Percentiles rank a stretch among this genome's conserved stretches.
phyloP scores from a whole-genome alignment of 1,140 invertebrate species.

The Drosophila baimaii region DNA sequence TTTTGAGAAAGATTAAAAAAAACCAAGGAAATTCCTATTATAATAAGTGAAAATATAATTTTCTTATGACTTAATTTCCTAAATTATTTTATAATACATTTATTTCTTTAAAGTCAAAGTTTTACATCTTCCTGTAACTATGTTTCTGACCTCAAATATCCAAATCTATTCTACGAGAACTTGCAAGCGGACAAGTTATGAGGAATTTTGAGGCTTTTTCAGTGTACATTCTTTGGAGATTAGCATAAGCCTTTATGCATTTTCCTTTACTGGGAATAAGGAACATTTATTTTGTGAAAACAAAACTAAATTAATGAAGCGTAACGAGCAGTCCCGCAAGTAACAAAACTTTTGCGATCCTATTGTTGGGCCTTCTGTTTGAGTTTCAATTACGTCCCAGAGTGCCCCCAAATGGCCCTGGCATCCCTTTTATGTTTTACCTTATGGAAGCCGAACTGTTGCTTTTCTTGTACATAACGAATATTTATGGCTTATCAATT shows the following conservation, averaged over 20 bases:
- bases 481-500: constrained; percentile 79
- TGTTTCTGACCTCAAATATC: neutral
- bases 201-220: neutral
- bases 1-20: too few relatives aligned
- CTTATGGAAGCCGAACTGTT: constrained; percentile 57
- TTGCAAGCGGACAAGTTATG: neutral
- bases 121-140: too few relatives aligned
- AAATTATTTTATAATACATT: too few relatives aligned
- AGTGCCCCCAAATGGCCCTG: neutral
- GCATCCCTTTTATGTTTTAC: constrained; percentile 63
- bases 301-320: constrained; percentile 77
- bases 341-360: constrained; percentile 52
- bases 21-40: too few relatives aligned
- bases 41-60: too few relatives aligned
- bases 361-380: constrained; percentile 55
- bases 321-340: constrained; percentile 56
- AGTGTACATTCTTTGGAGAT: constrained; percentile 39
- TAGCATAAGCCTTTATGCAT: constrained; percentile 58
- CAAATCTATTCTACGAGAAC: neutral
- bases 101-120: too few relatives aligned
- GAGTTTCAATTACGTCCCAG: constrained; percentile 43
- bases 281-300: constrained; percentile 55
- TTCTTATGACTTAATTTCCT: too few relatives aligned
- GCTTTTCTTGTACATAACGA: constrained; percentile 53
- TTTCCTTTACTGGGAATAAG: constrained; percentile 25